These are phyloP conservation scores for Phalacrocorax carbo DNA, from an alignment of 2,113 vertebrate species.

Conservation along the genomic window DNA sequence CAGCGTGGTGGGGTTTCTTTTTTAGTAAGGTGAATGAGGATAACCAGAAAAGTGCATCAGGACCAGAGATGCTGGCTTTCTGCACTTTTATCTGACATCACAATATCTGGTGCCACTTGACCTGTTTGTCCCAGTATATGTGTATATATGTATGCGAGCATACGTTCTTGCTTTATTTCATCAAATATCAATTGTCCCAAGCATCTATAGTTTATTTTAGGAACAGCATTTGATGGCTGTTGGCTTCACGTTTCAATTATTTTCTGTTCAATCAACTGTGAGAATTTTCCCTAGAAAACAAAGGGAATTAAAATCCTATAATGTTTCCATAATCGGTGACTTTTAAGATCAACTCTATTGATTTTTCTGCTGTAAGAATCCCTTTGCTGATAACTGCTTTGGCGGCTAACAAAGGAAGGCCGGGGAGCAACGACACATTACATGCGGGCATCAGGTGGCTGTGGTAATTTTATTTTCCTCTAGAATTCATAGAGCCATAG, in stretches of 20 bases:
- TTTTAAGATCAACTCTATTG: not conserved
- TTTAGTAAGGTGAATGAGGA: not conserved
- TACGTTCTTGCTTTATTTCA: not conserved
- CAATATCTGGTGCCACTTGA: not conserved
- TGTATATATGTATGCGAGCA: no score
- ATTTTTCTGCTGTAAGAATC: not conserved
- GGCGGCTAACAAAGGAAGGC: not conserved
- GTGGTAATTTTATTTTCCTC: not conserved
- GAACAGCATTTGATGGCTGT: not conserved
- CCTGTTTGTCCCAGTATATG: not conserved
- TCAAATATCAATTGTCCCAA: not conserved
- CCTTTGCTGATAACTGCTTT: not conserved
- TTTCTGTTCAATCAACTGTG: accelerated
- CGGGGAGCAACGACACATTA: accelerated
- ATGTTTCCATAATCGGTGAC: accelerated
- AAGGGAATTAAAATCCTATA: not conserved
- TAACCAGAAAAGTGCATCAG: not conserved
- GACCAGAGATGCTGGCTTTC: not conserved
- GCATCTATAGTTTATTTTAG: not conserved
- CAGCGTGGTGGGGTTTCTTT: not conserved
- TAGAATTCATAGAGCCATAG: not conserved
- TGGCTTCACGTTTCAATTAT: not conserved
- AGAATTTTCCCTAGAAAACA: not conserved
- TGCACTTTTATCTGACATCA: not conserved
- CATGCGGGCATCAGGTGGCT: accelerated